Evolutionary conservation across 92 coral and sea anemone genomes (phyloP), one percentile per base, ranked within the genome.

Genomic region (Muricea muricata): DNA sequence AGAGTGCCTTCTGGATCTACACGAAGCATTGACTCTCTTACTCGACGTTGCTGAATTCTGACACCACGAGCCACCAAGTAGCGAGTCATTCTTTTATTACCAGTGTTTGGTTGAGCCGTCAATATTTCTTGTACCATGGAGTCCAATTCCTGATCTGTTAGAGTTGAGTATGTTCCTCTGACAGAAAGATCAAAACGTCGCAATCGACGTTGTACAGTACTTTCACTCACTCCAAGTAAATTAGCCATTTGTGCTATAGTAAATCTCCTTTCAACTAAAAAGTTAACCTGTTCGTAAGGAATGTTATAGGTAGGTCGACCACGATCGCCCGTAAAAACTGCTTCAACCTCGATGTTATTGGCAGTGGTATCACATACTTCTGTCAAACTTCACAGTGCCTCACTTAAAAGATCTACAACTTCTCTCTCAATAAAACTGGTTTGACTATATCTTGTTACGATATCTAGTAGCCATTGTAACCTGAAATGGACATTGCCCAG

Each of bases 31-130:
- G 88, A 80, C 46, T 40, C 50, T 14, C 81, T 86, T 47, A 87
- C 61, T 82, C 82, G 35, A 1, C 39, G 35, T 80, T 87, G 90
- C 40, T 87, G 86, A 23, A 81, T 70, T 71, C 78, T 61, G 54
- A 87, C 28, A 7, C 84, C 84, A 41, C 86, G 79, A 79, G 80
- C 78, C 30, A 25, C 39, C 55, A 86, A 52, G 54, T 78, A 69
- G n/a, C 89, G 85, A 24, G 89, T 86, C 89, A 86, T 86, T 39
- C 89, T 66, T 75, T 58, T 86, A 78, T 86, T 65, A 61, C 89
- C 89, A 65, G 89, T 75, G 56, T 86, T 86, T 32, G 89, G 89
- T 28, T 65, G 66, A 41, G 33, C 80, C 68, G 63, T 18, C 77
- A 86, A 42, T 29, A 86, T 86, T 41, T 72, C 71, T 52, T n/a